These are phyloP conservation scores for Anorthoa munda DNA, from an alignment of 2,888 invertebrate species.

Conservation along the genomic window DNA sequence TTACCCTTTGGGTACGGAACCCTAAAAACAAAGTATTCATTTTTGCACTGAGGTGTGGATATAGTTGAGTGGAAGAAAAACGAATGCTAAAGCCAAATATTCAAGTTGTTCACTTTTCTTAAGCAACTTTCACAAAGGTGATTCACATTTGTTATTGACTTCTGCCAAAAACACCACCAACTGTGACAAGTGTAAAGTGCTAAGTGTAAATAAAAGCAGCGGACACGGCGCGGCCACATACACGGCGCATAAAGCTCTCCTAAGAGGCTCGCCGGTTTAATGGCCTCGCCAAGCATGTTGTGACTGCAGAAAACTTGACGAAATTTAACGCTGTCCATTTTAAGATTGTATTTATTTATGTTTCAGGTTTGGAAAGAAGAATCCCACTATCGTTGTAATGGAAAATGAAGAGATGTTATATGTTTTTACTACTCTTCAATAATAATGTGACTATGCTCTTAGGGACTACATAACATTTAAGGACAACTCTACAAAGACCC, in stretches of 20 bases:
- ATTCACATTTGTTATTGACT: not conserved
- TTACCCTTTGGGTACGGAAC: too few species aligned
- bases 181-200: slow-evolving; percentile 77
- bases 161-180: slow-evolving; percentile 37
- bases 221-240: slow-evolving; percentile 76
- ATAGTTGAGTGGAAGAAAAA: too few species aligned
- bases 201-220: slow-evolving; percentile 80
- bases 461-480: not conserved
- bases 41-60: too few species aligned
- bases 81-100: too few species aligned
- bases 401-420: not conserved
- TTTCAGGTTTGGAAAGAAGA: not conserved
- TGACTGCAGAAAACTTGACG: slow-evolving; percentile 38
- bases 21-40: too few species aligned
- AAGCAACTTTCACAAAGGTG: too few species aligned
- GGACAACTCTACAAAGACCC: not conserved
- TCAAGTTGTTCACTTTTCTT: too few species aligned
- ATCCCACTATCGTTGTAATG: not conserved
- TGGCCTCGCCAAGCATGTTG: slow-evolving; percentile 44
- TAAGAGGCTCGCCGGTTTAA: slow-evolving; percentile 69
- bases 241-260: slow-evolving; percentile 78
- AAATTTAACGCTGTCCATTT: slow-evolving; percentile 17
- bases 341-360: not conserved
- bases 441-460: not conserved
- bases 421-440: too few species aligned